A percentile compares a stretch with the other conserved stretches of the same genome.
Evolutionary conservation across 2,888 invertebrate species (phyloP).

Genomic region (Allacma fusca): DNA sequence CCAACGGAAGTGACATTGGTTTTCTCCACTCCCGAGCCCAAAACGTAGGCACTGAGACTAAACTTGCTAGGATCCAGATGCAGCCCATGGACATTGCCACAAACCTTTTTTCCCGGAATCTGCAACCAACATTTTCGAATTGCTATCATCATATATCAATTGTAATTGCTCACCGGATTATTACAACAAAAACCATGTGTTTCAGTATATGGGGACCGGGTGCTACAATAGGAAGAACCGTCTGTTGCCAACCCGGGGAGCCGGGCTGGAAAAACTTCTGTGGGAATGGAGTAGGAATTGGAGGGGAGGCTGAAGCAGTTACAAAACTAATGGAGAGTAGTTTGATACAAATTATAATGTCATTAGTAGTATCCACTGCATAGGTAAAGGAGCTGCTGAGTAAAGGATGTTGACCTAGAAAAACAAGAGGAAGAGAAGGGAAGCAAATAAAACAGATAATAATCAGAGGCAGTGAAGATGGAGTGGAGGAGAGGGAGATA

Average conservation of each 20-base stretch:
- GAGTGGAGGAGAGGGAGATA: background rate
- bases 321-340: background rate
- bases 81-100: constrained; percentile 59
- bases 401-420: too few relatives aligned
- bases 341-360: background rate
- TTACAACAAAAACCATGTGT: too few relatives aligned
- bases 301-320: too few relatives aligned
- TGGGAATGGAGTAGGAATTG: too few relatives aligned
- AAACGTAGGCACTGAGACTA: constrained; percentile 61
- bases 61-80: constrained; percentile 59
- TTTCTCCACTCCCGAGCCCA: constrained; percentile 64
- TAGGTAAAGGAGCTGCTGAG: too few relatives aligned
- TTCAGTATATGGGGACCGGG: too few relatives aligned
- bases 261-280: too few relatives aligned
- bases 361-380: background rate
- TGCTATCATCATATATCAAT: constrained; percentile 20
- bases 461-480: background rate
- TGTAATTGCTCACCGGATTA: too few relatives aligned
- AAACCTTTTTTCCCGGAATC: constrained; percentile 59
- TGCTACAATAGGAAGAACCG: too few relatives aligned
- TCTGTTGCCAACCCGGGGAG: too few relatives aligned
- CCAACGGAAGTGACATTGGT: constrained; percentile 3
- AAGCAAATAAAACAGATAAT: background rate
- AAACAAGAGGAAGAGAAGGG: background rate
- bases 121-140: constrained; percentile 24